These are phyloP conservation scores for Phaetusa simplex DNA, from an alignment of 2,113 vertebrate genomes.

Conservation along the genomic window DNA sequence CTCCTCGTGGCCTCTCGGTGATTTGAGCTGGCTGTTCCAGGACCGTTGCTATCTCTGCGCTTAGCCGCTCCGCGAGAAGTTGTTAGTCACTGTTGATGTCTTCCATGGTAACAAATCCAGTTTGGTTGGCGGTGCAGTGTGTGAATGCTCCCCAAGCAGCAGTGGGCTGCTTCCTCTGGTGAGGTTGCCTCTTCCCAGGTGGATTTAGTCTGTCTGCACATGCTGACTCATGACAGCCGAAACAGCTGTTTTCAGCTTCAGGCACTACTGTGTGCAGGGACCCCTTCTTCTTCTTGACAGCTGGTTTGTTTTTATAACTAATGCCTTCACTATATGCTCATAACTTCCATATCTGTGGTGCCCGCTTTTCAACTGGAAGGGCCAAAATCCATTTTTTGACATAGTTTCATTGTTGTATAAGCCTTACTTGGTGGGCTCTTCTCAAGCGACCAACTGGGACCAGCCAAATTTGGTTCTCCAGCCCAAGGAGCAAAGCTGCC, in stretches of 20 bases:
- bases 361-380: constrained; percentile 3
- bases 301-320: constrained; percentile 67
- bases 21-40: constrained; percentile 19
- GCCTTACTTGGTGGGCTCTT: neutral
- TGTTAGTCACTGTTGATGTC: constrained; percentile 63
- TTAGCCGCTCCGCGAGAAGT: neutral
- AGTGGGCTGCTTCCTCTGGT: constrained; percentile 58
- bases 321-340: constrained; percentile 60
- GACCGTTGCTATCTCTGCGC: constrained; percentile 26
- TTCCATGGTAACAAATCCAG: constrained; percentile 63
- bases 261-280: constrained; percentile 68
- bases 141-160: constrained; percentile 40
- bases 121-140: constrained; percentile 11
- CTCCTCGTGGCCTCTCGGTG: neutral
- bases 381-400: neutral
- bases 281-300: constrained; percentile 67
- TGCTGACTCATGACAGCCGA: constrained; percentile 68
- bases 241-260: constrained; percentile 70
- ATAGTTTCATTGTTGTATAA: neutral
- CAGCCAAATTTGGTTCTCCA: neutral
- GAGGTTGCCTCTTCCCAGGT: constrained; percentile 68
- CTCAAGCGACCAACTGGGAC: neutral
- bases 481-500: neutral
- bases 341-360: constrained; percentile 55
- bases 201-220: constrained; percentile 68